These are phyloP conservation scores for Cephus sareptanus DNA, from an alignment of 2,888 invertebrate genomes.

Conservation along the genomic window DNA sequence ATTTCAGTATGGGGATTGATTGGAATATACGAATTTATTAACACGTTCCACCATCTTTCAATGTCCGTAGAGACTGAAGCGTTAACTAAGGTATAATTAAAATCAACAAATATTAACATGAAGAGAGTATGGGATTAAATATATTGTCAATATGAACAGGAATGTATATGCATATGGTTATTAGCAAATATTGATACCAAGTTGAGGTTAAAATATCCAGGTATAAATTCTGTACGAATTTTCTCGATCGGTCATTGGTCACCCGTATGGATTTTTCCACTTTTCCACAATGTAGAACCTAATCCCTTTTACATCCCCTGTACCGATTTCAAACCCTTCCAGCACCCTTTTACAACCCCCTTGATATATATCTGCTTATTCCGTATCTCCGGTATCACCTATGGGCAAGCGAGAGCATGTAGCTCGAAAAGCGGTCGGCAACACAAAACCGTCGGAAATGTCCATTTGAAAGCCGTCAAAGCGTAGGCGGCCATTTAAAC, in stretches of 20 bases:
- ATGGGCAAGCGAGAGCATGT: background rate
- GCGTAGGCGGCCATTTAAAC: background rate
- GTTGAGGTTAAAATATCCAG: background rate
- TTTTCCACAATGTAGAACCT: background rate
- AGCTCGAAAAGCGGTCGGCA: background rate
- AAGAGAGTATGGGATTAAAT: background rate
- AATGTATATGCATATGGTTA: too few species aligned
- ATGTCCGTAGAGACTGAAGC: too few species aligned
- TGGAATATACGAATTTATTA: too few species aligned
- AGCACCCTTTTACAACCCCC: background rate
- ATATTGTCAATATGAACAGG: background rate
- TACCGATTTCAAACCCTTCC: background rate
- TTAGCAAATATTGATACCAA: background rate
- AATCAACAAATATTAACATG: too few species aligned
- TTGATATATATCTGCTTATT: background rate
- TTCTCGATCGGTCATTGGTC: background rate
- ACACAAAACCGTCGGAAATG: background rate
- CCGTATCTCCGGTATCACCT: too few species aligned
- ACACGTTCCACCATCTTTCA: too few species aligned
- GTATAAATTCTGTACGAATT: background rate
- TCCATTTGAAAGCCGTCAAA: background rate
- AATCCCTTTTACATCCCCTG: background rate
- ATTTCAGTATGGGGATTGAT: too few species aligned
- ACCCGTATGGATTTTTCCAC: background rate
- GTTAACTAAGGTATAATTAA: too few species aligned